Evolutionary conservation across 2,888 invertebrate genomes (phyloP).

Genomic region (Ormyrus thymus): DNA sequence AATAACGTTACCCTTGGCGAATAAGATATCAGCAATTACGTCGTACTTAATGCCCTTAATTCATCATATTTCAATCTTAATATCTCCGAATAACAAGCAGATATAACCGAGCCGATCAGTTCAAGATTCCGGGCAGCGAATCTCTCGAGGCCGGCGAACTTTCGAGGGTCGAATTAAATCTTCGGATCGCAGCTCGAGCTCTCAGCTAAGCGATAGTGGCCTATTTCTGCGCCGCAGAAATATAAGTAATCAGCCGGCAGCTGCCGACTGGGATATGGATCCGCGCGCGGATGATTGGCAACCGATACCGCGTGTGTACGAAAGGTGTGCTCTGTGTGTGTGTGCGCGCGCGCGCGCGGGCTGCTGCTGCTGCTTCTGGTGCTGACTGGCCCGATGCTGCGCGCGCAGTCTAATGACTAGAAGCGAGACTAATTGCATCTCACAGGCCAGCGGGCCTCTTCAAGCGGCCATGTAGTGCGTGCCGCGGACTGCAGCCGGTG

Average conservation of each 20-base stretch:
- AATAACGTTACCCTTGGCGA: too few species aligned
- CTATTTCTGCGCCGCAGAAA: not conserved
- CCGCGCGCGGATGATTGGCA: constrained; percentile 40
- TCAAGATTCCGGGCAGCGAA: too few species aligned
- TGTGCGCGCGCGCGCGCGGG: not conserved
- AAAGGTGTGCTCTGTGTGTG: not conserved
- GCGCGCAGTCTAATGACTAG: constrained; percentile 45
- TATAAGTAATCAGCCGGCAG: constrained; percentile 25
- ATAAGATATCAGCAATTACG: too few species aligned
- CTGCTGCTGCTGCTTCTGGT: constrained; percentile 3
- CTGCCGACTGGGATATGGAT: constrained; percentile 10
- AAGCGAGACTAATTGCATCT: constrained; percentile 55
- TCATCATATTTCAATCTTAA: too few species aligned
- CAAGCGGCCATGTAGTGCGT: constrained; percentile 17
- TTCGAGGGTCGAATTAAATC: too few species aligned
- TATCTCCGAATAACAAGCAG: too few species aligned
- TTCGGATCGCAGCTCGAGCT: too few species aligned
- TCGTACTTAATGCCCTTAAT: too few species aligned
- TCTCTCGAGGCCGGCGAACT: too few species aligned
- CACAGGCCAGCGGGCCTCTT: constrained; percentile 54
- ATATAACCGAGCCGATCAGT: too few species aligned
- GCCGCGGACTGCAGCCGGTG: constrained; percentile 28
- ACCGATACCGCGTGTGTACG: constrained; percentile 10
- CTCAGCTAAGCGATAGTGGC: not conserved
- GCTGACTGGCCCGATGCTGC: constrained; percentile 39